Evolutionary conservation across 2,113 vertebrate genomes (phyloP).

Genomic region (Syrrhaptes paradoxus): DNA sequence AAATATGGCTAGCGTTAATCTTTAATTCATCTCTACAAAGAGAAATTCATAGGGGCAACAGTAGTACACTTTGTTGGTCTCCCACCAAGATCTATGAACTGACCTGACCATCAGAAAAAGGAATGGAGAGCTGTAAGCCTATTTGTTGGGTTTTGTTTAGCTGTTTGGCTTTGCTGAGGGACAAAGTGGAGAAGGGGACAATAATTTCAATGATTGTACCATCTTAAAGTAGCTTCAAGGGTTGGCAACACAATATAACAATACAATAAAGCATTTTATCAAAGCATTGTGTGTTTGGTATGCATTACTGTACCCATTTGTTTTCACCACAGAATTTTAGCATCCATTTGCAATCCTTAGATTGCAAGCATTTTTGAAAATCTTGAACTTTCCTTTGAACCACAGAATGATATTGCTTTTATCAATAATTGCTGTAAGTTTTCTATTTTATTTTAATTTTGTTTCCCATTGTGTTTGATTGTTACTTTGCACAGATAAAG

Average conservation of each 20-base stretch:
- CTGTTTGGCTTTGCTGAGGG: background rate
- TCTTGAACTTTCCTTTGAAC: background rate
- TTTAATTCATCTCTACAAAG: background rate
- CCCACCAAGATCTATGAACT: background rate
- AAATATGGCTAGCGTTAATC: background rate
- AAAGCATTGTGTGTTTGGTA: background rate
- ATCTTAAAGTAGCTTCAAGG: background rate
- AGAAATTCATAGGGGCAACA: accelerated
- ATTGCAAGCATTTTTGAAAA: background rate
- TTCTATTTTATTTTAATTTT: slow-evolving; percentile 27
- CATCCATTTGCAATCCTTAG: background rate
- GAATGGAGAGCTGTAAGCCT: background rate
- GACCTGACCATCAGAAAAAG: background rate
- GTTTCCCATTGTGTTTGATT: slow-evolving; percentile 6
- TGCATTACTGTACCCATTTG: background rate
- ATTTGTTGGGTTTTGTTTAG: background rate
- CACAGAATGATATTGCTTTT: background rate
- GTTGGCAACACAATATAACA: background rate
- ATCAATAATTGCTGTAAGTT: slow-evolving; percentile 43
- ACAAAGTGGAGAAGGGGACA: background rate
- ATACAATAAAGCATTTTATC: background rate
- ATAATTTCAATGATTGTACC: background rate
- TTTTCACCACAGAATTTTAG: background rate
- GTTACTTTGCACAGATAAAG: slow-evolving; percentile 9
- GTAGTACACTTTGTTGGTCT: background rate